Base-by-base conservation (phyloP, 2,113 vertebrate genomes). In the Stegostoma tigrinum region DNA sequence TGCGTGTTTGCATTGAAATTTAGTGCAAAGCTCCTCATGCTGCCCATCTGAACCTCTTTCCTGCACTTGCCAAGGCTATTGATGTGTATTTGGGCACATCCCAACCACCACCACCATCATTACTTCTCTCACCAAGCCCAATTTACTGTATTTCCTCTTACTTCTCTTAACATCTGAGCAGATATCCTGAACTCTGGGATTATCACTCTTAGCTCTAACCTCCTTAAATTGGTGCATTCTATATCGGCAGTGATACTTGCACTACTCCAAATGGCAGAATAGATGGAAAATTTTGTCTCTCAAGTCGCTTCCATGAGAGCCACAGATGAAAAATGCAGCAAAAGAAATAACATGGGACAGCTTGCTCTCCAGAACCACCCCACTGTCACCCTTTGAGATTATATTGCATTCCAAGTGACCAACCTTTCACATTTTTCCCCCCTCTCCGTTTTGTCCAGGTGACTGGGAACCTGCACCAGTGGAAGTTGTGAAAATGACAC, bases 381-480 rank as follows among this genome's bases (percentile, higher is more conserved):
- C 80, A 15, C 5, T 83, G 38, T 38, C 80, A 6, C 38, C 80
- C 38, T 83, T 42, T 83, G n/a, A 42, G 17, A 83, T 45, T 83
- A 4, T 97, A 97, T 23, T 97, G 97, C 21, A 96, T 96, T 48
- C 98, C 24, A 34, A 5, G 27, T 72, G 70, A 72, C 98, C 96
- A 96, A 97, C 93, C 97, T 98, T 38, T 27, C n/a, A 83, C 34
- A 70, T 15, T 80, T 30, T 15, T 14, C 34, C 14, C 97, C 98
- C 96, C 97, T 98, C 23, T 97, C 55, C 55, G 12, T 61, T 61
- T 96, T 34, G 97, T 98, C 0, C 98, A 98, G 15, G 98, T 98
- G 97, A 97, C 97, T 0, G 97, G 98, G 0, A 70, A 61, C 68
- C 68, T 0, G 0, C 5, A 24, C 23, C 68, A 70, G 97, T 98